A percentile compares a stretch with the other conserved stretches of the same genome.
Evolutionary conservation across 2,113 vertebrate species (phyloP).

Genomic region (Oxygymnocypris stewartii): DNA sequence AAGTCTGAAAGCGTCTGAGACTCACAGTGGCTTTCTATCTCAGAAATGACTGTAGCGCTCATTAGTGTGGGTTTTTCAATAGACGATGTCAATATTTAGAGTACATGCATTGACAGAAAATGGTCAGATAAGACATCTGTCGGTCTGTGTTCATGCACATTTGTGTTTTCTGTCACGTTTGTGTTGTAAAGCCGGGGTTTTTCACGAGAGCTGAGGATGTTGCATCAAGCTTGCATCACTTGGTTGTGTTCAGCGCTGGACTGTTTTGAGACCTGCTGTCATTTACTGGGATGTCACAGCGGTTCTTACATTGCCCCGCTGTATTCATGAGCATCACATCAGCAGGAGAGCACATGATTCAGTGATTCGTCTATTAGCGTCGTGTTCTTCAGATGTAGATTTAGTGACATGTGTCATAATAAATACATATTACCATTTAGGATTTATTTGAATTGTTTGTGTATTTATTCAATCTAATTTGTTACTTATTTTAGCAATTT

Average conservation of each 20-base stretch:
- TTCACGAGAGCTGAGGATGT: slow-evolving; percentile 18
- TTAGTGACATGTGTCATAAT: too few relatives aligned
- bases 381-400: too few relatives aligned
- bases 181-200: not conserved
- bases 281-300: not conserved
- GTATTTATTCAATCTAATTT: too few relatives aligned
- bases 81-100: not conserved
- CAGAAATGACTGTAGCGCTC: not conserved
- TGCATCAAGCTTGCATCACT: slow-evolving; percentile 64
- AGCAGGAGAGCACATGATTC: not conserved
- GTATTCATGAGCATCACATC: not conserved
- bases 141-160: not conserved
- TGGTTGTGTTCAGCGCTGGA: slow-evolving; percentile 32
- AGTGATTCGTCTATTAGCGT: too few relatives aligned
- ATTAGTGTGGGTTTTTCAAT: slow-evolving; percentile 2
- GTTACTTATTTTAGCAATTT: too few relatives aligned
- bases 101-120: not conserved
- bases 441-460: too few relatives aligned
- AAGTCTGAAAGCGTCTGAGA: not conserved
- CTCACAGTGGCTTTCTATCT: not conserved
- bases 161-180: not conserved
- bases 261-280: not conserved
- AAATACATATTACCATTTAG: too few relatives aligned
- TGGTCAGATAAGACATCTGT: not conserved
- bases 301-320: not conserved